phyloP scores from a whole-genome alignment of 2,113 vertebrate genomes.

The Anguilla rostrata region DNA sequence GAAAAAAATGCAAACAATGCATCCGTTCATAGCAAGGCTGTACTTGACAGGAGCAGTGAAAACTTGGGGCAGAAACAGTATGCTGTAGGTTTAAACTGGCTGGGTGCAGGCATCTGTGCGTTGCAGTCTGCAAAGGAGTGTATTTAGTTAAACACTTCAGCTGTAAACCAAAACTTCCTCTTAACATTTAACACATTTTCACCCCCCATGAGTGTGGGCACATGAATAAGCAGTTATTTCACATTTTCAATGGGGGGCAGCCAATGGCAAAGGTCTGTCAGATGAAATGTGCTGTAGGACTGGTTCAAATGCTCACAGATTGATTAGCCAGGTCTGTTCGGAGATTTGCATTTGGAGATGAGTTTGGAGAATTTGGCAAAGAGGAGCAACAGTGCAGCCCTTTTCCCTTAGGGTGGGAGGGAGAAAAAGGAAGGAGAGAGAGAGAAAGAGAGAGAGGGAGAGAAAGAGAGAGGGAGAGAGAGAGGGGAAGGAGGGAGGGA shows the following conservation, averaged over 20 bases:
- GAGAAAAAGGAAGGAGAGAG: not conserved
- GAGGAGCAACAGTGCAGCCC: conserved; percentile 57
- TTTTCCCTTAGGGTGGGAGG: conserved; percentile 49
- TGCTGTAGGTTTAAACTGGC: not conserved
- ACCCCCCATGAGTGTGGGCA: not conserved
- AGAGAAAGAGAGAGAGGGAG: conserved; percentile 12
- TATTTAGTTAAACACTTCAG: conserved; percentile 20
- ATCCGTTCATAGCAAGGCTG: conserved; percentile 26
- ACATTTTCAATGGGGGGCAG: conserved; percentile 7
- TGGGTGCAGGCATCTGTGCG: not conserved
- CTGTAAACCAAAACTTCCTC: conserved; percentile 31
- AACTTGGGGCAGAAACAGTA: not conserved
- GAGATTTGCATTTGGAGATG: conserved; percentile 27
- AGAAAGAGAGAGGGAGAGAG: conserved; percentile 39
- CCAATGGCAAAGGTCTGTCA: not conserved
- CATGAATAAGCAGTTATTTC: conserved; percentile 28
- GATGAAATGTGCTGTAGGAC: not conserved
- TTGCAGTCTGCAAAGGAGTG: not conserved
- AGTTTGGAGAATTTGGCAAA: conserved; percentile 59
- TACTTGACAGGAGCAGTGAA: not conserved
- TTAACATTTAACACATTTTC: not conserved
- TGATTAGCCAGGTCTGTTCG: conserved; percentile 50
- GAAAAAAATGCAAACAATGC: conserved; percentile 29
- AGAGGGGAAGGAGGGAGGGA: conserved; percentile 8
- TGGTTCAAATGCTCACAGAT: conserved; percentile 26